Evolutionary conservation across 37 sponge, comb jelly and placozoan species (phyloP), one percentile per base, ranked within the genome.

Genomic region (Aplysina aerophoba): DNA sequence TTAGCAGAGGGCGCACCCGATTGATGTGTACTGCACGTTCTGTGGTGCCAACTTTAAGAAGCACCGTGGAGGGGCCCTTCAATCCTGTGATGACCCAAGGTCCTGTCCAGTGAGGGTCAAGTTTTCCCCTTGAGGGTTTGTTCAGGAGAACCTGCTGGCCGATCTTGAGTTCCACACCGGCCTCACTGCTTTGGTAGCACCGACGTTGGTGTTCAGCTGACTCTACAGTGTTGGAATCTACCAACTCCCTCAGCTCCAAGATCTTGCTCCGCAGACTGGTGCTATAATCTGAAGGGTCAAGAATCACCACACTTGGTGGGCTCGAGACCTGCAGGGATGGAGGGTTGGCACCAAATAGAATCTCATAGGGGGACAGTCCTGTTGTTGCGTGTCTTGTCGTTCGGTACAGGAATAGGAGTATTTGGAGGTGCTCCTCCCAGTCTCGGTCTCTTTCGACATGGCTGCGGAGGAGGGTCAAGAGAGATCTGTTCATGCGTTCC

Each of bases 351-450:
- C 54, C 79, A 78, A 78, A 78, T 3, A 78, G 12, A 38, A 78
- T 14, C 79, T 78, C 79, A 50, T 78, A 78, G 6, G 79, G 79
- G 15, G 79, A 78, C 53, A 78, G 27, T 78, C 79, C 79, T 13
- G 79, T 78, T 1, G 79, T 25, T 27, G 79, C 27, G 40, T 78
- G 79, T 38, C 8, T 78, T 0, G 79, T 78, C 27, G 79, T 78
- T 6, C 79, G 38, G 79, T 78, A 78, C 8, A 78, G 39, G 54
- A 78, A 78, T 55, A 39, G 54, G 25, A 78, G 79, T 3, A 78
- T 4, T 41, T 78, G 79, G 2, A 78, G 24, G 54, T 78, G 79
- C 6, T 78, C 55, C 54, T 44, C 79, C 79, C 79, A 78, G 20
- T 41, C 53, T 27, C 54, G 11, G 0, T 78, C 79, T 5, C 8